phyloP scores from a whole-genome alignment of 2,797 vertebrate species.

The Pangasius larnaudii region DNA sequence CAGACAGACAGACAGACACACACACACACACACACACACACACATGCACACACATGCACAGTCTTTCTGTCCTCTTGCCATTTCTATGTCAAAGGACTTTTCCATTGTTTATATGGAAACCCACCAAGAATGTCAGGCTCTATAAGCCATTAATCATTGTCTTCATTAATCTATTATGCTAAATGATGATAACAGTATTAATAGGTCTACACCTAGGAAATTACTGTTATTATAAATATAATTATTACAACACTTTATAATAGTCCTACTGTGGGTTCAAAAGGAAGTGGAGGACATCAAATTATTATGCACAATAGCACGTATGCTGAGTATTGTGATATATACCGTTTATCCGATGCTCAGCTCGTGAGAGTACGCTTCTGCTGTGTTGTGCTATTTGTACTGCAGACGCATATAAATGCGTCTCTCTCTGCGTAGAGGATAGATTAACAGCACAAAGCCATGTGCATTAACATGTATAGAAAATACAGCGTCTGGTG shows the following conservation, averaged over 20 bases:
- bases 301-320: background rate
- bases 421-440: background rate
- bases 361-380: background rate
- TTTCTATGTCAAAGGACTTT: background rate
- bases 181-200: background rate
- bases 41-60: background rate
- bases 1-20: background rate
- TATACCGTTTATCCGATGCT: background rate
- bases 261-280: background rate
- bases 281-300: background rate
- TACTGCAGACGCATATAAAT: slow-evolving; percentile 16
- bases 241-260: background rate
- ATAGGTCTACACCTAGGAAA: background rate
- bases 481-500: slow-evolving; percentile 8
- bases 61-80: background rate
- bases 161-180: background rate
- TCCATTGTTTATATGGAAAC: background rate
- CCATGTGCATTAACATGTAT: slow-evolving; percentile 51
- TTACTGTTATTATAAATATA: background rate
- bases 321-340: background rate
- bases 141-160: slow-evolving; percentile 12
- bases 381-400: slow-evolving; percentile 5
- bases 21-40: background rate
- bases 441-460: slow-evolving; percentile 61
- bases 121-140: background rate